phyloP scores from a whole-genome alignment of 1,140 invertebrate genomes.

The Zaprionus nigranus region DNA sequence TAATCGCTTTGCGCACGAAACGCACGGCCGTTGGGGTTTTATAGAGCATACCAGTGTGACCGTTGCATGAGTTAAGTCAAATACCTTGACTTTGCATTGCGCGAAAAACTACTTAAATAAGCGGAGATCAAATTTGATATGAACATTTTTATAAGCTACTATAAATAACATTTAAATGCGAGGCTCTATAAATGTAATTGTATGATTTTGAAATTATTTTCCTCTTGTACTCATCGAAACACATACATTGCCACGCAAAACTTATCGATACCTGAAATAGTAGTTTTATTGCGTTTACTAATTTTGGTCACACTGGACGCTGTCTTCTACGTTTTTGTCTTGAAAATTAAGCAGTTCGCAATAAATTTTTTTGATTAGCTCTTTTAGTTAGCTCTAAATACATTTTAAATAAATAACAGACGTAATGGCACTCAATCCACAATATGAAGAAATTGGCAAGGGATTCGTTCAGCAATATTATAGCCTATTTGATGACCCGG shows the following conservation, averaged over 20 bases:
- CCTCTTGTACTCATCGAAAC: not conserved
- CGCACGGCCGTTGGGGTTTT: slow-evolving; percentile 28
- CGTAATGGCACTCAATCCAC: slow-evolving; percentile 93
- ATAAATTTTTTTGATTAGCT: slow-evolving; percentile 13
- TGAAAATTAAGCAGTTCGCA: not conserved
- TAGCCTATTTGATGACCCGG: slow-evolving; percentile 94
- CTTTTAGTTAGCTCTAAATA: slow-evolving; percentile 11
- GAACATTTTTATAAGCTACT: too few relatives aligned
- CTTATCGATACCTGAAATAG: not conserved
- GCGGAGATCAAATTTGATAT: too few relatives aligned
- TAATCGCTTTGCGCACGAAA: slow-evolving; percentile 45
- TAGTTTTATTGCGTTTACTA: too few relatives aligned
- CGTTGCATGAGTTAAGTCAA: not conserved
- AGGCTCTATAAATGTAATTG: not conserved
- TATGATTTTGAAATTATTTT: not conserved
- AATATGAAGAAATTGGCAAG: slow-evolving; percentile 96
- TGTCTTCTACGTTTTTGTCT: slow-evolving; percentile 22
- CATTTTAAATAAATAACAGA: not conserved
- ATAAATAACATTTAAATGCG: too few relatives aligned
- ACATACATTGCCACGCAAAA: not conserved
- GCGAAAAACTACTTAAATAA: not conserved
- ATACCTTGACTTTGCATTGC: slow-evolving; percentile 1
- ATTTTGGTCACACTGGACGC: slow-evolving; percentile 28
- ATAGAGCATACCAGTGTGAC: slow-evolving; percentile 17
- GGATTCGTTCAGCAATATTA: slow-evolving; percentile 97